Evolutionary conservation across 2,797 vertebrate genomes (phyloP).

Genomic region (Eutrigla gurnardus): DNA sequence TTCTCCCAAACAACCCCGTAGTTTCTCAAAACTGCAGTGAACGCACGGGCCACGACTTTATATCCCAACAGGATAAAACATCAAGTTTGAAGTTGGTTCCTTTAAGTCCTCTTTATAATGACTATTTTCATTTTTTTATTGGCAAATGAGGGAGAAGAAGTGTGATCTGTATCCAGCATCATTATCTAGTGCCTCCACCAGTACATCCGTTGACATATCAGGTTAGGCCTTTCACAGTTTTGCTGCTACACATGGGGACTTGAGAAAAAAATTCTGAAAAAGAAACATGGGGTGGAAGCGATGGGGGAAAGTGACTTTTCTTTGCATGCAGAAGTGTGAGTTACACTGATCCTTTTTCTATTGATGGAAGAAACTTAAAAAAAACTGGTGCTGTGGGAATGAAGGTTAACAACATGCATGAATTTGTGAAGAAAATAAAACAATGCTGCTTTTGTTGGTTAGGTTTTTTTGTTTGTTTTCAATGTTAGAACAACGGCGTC

Average conservation of each 20-base stretch:
- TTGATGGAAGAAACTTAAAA: constrained; percentile 66
- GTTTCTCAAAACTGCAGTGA: constrained; percentile 43
- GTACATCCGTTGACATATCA: constrained; percentile 84
- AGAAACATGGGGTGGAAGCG: constrained; percentile 5
- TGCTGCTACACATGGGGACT: constrained; percentile 81
- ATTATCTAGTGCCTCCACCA: constrained; percentile 84
- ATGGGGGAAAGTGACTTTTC: constrained; percentile 68
- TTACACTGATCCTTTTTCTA: constrained; percentile 78
- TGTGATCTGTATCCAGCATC: constrained; percentile 66
- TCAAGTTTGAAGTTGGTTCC: constrained; percentile 25
- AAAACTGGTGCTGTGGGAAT: constrained; percentile 80
- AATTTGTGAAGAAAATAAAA: constrained; percentile 78
- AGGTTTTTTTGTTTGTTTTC: constrained; percentile 66
- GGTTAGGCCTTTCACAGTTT: constrained; percentile 84
- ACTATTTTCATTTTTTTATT: constrained; percentile 48
- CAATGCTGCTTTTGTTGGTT: constrained; percentile 81
- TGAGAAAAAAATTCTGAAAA: constrained; percentile 24
- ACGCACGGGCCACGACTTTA: constrained; percentile 30
- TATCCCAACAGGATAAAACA: constrained; percentile 19
- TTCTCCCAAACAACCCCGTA: constrained; percentile 28
- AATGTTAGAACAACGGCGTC: constrained; percentile 71
- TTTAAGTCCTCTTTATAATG: constrained; percentile 40
- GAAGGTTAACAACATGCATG: constrained; percentile 85
- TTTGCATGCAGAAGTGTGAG: constrained; percentile 86
- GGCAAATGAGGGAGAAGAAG: constrained; percentile 59